Evolutionary conservation across 2,888 invertebrate species (phyloP), one percentile per base, ranked within the genome.

Genomic region (Dilophus febrilis): DNA sequence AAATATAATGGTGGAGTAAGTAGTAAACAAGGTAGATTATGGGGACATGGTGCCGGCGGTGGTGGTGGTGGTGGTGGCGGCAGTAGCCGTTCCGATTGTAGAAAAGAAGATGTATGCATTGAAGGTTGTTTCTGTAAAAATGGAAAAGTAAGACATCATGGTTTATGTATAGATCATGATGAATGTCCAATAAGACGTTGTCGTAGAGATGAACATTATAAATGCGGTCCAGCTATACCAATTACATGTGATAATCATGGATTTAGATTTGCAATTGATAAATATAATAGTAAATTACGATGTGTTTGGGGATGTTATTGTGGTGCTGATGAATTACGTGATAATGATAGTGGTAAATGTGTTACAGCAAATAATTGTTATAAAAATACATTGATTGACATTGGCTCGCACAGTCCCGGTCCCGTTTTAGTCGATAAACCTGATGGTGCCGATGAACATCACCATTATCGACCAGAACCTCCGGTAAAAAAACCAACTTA

Each of bases 271-370:
- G 5, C 22, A 22, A 22, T 22, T 22, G 22, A 22, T 6, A 6
- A 22, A 6, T 22, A 22, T 22, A 22, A 22, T 22, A 22, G 8
- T 22, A 22, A 22, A 22, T 22, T 22, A 22, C 22, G 22, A 22
- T 36, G 36, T 29, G 36, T 36, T 36, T 29, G 29, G 28, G 36
- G 36, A 3, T 36, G 36, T 36, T 36, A 16, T 14, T 36, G 36
- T 29, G 16, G 27, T 27, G 8, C 27, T 12, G 36, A 28, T 7
- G 27, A 28, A 8, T 16, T 36, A 14, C 13, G 36, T 17, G 12
- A 36, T n/a, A 36, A 28, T 28, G 12, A 36, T 16, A 36, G 28
- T 28, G 36, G 36, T 10, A 36, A 28, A 18, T 36, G 36, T 29
- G 36, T 36, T n/a, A 7, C 36, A 12, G 36, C 17, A 29, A 13